Conservation (phyloP, 2,888 invertebrate species). For the Ornithoptera alexandrae region DNA sequence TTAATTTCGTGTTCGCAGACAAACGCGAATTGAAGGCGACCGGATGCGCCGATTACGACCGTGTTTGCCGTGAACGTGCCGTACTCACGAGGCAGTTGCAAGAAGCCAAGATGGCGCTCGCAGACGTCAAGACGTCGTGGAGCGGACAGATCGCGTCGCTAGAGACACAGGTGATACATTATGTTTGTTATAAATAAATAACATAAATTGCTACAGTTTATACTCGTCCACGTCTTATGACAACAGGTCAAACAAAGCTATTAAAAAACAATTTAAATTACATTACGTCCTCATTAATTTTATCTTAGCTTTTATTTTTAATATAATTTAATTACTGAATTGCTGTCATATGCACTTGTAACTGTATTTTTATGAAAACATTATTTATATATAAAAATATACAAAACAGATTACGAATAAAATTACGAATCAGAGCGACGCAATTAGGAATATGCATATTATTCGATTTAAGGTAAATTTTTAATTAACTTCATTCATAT, state of each 20-base stretch:
- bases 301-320: not conserved
- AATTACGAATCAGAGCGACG: too few species aligned
- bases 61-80: constrained; percentile 64
- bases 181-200: not conserved
- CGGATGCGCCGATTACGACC: constrained; percentile 61
- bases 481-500: too few species aligned
- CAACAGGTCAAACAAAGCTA: not conserved
- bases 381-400: not conserved
- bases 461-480: too few species aligned
- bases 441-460: too few species aligned
- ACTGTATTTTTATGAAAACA: not conserved
- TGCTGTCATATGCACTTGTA: too few species aligned
- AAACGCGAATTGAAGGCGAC: constrained; percentile 56
- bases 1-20: constrained; percentile 43
- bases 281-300: not conserved
- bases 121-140: constrained; percentile 95
- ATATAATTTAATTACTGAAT: too few species aligned
- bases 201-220: not conserved
- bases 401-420: not conserved
- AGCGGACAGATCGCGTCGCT: constrained; percentile 92
- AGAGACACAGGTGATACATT: constrained; percentile 88
- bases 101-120: constrained; percentile 91
- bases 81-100: constrained; percentile 88
- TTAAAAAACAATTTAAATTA: not conserved
- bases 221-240: not conserved